A percentile compares a stretch with the other conserved stretches of the same genome.
Evolutionary conservation across 1,140 invertebrate species (phyloP).

Genomic region (Hestina assimilis): DNA sequence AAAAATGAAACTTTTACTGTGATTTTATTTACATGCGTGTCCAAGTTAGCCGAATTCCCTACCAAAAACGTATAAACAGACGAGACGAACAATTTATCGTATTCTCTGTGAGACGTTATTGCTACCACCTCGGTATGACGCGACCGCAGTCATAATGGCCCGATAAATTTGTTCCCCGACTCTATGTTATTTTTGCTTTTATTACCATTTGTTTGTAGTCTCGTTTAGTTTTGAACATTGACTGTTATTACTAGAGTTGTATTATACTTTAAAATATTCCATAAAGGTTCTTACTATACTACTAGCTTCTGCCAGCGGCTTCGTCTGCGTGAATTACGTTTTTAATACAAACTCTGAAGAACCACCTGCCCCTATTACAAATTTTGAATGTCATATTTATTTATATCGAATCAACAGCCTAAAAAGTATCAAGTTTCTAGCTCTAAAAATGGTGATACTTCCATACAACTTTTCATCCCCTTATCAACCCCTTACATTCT

Average conservation of each 20-base stretch:
- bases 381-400: no score
- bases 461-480: no score
- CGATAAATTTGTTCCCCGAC: slow-evolving; percentile 1
- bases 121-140: slow-evolving; percentile 3
- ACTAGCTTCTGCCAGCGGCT: no score
- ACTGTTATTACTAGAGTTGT: background rate
- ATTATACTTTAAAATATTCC: background rate
- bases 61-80: background rate
- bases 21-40: background rate
- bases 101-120: slow-evolving; percentile 1
- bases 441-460: no score
- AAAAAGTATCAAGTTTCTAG: no score
- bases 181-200: slow-evolving; percentile 3
- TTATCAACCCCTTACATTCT: no score
- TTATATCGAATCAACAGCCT: no score
- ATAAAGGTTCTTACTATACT: no score
- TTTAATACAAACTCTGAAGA: no score
- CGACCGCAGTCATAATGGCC: background rate
- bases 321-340: no score
- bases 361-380: no score
- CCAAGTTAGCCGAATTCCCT: background rate
- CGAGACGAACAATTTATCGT: background rate
- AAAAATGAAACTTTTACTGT: background rate
- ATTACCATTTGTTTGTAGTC: background rate
- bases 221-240: background rate